These are phyloP conservation scores for Cepphus grylle DNA, from an alignment of 2,113 vertebrate genomes.

Conservation along the genomic window DNA sequence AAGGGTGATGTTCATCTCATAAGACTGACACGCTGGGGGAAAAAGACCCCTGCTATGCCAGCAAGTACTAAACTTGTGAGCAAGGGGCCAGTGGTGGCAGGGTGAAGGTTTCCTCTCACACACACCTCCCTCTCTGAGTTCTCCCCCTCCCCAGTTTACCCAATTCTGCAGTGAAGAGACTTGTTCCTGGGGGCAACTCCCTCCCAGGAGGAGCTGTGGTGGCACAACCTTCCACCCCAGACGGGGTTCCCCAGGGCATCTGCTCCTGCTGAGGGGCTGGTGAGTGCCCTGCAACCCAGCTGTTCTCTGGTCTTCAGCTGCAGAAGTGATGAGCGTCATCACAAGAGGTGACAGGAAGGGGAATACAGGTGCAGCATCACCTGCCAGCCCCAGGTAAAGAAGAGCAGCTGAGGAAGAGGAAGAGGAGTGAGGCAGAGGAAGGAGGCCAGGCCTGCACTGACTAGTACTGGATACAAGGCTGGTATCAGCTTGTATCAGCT, in stretches of 20 bases:
- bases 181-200: background rate
- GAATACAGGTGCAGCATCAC: background rate
- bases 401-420: background rate
- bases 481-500: rapidly evolving
- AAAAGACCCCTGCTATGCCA: background rate
- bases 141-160: background rate
- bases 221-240: background rate
- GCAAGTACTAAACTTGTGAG: background rate
- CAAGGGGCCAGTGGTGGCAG: background rate
- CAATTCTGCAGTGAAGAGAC: background rate
- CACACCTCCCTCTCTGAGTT: background rate
- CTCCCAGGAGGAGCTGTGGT: background rate
- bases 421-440: background rate
- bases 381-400: background rate
- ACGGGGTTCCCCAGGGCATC: background rate
- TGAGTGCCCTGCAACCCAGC: background rate
- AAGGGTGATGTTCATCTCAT: background rate
- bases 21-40: rapidly evolving
- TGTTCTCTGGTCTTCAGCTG: background rate
- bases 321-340: background rate
- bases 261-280: background rate
- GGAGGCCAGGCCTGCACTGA: background rate
- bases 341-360: background rate
- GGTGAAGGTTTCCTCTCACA: background rate
- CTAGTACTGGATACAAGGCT: background rate